A percentile compares a stretch with the other conserved stretches of the same genome.
These are phyloP conservation scores for Adela reaumurella DNA, from an alignment of 2,888 invertebrate genomes.

Conservation along the genomic window DNA sequence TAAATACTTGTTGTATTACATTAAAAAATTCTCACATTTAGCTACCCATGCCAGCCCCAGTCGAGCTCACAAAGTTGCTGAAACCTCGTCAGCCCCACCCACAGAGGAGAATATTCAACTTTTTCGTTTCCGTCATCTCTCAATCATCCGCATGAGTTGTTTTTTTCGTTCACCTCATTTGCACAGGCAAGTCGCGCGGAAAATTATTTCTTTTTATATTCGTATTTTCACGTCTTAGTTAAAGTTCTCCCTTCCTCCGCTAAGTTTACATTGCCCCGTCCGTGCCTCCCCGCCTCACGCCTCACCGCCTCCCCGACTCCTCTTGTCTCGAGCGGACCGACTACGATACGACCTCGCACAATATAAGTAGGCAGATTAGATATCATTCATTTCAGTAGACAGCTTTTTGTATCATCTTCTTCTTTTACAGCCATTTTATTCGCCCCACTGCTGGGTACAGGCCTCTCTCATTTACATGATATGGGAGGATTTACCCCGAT, in stretches of 20 bases:
- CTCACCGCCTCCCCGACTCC: background rate
- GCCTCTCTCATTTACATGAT: too few relatives aligned
- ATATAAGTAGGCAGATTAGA: background rate
- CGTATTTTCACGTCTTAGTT: slow-evolving; percentile 51
- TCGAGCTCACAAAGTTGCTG: background rate
- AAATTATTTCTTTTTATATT: slow-evolving; percentile 58
- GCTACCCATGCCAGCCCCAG: too few relatives aligned
- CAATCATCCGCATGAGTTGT: slow-evolving; percentile 51
- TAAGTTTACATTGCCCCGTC: slow-evolving; percentile 6
- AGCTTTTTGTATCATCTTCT: too few relatives aligned
- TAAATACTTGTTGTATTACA: too few relatives aligned
- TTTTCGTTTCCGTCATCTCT: slow-evolving; percentile 33
- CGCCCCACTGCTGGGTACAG: too few relatives aligned
- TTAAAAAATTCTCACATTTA: too few relatives aligned
- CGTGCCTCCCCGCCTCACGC: background rate
- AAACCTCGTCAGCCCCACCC: background rate
- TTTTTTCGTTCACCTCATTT: slow-evolving; percentile 53
- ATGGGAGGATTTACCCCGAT: too few relatives aligned
- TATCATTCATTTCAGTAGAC: too few relatives aligned
- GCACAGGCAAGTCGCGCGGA: slow-evolving; percentile 52
- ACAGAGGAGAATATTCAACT: background rate
- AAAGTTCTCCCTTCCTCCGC: slow-evolving; percentile 34
- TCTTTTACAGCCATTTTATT: too few relatives aligned
- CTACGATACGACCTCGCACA: too few relatives aligned
- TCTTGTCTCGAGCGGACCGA: too few relatives aligned